These are phyloP conservation scores for Eubasilissa regina DNA, from an alignment of 1,140 invertebrate species.

Conservation along the genomic window DNA sequence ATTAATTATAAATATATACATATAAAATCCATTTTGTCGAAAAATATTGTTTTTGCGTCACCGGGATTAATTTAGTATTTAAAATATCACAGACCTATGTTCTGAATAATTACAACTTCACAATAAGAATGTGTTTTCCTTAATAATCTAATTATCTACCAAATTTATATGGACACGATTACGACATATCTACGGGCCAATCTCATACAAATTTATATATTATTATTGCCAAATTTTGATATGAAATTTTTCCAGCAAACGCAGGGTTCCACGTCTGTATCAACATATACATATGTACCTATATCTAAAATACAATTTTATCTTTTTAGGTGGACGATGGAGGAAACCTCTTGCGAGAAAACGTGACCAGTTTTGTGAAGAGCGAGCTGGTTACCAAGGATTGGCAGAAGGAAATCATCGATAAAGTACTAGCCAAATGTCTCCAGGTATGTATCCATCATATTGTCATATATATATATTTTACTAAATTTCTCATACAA, in stretches of 20 bases:
- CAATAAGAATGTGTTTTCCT: too few species aligned
- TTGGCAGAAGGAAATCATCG: constrained; percentile 62
- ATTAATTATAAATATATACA: too few species aligned
- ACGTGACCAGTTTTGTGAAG: constrained; percentile 61
- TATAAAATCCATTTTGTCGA: too few species aligned
- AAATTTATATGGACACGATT: too few species aligned
- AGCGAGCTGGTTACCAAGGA: constrained; percentile 61
- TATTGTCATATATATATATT: background rate
- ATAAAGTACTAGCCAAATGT: constrained; percentile 63
- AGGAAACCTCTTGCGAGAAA: constrained; percentile 61
- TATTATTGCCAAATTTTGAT: background rate
- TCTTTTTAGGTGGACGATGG: constrained; percentile 62
- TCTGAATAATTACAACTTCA: too few species aligned
- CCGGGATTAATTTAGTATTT: too few species aligned
- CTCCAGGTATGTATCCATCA: constrained; percentile 48
- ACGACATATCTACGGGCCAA: too few species aligned
- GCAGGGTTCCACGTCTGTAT: background rate
- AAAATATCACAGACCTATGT: too few species aligned
- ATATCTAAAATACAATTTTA: background rate
- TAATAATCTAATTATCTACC: too few species aligned
- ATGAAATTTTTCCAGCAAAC: background rate
- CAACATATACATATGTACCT: background rate
- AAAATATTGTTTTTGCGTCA: too few species aligned
- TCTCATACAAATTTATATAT: too few species aligned
- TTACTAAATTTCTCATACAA: too few species aligned